Percentiles rank a stretch among this genome's conserved stretches.
Conservation (phyloP, 2,888 invertebrate genomes). For the Chironomus riparius region DNA sequence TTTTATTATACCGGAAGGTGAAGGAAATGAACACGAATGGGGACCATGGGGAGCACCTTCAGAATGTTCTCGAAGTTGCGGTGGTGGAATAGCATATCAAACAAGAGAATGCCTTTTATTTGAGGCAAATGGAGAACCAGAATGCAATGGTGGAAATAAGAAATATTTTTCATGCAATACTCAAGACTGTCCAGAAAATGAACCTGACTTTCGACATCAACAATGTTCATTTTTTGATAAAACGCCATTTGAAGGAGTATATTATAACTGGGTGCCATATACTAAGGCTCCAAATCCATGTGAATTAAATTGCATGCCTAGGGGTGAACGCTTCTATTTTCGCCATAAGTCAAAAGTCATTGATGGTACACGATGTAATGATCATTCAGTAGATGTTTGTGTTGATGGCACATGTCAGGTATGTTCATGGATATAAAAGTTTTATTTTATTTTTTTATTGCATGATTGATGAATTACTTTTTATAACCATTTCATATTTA, state of each 20-base stretch:
- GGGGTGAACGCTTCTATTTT: conserved; percentile 83
- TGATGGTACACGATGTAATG: conserved; percentile 75
- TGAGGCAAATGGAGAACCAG: conserved; percentile 51
- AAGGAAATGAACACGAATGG: conserved; percentile 60
- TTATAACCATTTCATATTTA: conserved; percentile 38
- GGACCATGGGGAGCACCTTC: conserved; percentile 75
- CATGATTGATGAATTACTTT: not conserved
- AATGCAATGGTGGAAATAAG: conserved; percentile 68
- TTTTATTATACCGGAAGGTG: conserved; percentile 60
- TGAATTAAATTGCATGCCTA: conserved; percentile 92
- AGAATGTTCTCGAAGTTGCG: conserved; percentile 83
- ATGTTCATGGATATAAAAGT: conserved; percentile 34
- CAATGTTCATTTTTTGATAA: conserved; percentile 84
- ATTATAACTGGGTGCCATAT: conserved; percentile 83
- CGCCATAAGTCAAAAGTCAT: conserved; percentile 70
- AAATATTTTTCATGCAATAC: conserved; percentile 88
- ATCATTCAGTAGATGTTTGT: conserved; percentile 82
- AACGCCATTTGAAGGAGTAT: conserved; percentile 68
- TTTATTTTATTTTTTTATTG: not conserved
- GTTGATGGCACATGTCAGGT: conserved; percentile 91
- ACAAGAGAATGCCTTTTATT: conserved; percentile 62
- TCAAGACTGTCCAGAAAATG: conserved; percentile 74
- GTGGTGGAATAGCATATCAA: conserved; percentile 85
- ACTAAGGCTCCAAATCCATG: conserved; percentile 82
- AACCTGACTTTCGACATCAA: conserved; percentile 72